These are phyloP conservation scores for Monopis laevigella DNA, from an alignment of 2,888 invertebrate species.

Conservation along the genomic window DNA sequence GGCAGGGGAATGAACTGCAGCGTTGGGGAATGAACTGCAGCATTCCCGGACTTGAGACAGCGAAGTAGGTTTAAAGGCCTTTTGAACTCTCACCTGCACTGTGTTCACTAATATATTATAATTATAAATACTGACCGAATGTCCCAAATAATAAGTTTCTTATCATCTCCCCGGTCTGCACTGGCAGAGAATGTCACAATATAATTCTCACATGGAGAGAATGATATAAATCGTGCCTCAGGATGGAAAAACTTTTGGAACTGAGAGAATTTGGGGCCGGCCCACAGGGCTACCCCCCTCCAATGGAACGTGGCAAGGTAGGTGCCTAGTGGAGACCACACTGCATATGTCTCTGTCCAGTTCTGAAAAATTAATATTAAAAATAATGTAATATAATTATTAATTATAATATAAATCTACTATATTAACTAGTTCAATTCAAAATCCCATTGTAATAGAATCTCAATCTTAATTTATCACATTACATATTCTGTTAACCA, in stretches of 20 bases:
- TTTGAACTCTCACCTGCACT: neutral
- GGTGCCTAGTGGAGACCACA: slow-evolving; percentile 98
- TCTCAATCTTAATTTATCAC: too few species aligned
- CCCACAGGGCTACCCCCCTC: slow-evolving; percentile 97
- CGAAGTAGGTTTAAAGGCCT: too few species aligned
- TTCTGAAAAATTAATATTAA: too few species aligned
- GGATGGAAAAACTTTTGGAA: slow-evolving; percentile 91
- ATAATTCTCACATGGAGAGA: slow-evolving; percentile 97
- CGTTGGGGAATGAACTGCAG: too few species aligned
- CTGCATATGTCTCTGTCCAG: slow-evolving; percentile 96
- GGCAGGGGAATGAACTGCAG: too few species aligned
- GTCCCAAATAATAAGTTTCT: slow-evolving; percentile 95
- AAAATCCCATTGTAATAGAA: too few species aligned
- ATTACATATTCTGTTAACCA: too few species aligned
- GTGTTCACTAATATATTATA: neutral
- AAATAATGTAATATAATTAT: too few species aligned
- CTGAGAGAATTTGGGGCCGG: slow-evolving; percentile 91
- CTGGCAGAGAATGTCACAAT: slow-evolving; percentile 93
- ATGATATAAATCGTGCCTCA: slow-evolving; percentile 94
- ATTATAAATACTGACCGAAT: slow-evolving; percentile 70
- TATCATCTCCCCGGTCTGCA: slow-evolving; percentile 75
- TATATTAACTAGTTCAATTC: too few species aligned
- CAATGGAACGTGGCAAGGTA: slow-evolving; percentile 97
- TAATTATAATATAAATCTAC: too few species aligned
- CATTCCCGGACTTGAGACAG: too few species aligned